Conservation (phyloP, 2,797 vertebrate genomes). For the Otolemur crassicaudatus region DNA sequence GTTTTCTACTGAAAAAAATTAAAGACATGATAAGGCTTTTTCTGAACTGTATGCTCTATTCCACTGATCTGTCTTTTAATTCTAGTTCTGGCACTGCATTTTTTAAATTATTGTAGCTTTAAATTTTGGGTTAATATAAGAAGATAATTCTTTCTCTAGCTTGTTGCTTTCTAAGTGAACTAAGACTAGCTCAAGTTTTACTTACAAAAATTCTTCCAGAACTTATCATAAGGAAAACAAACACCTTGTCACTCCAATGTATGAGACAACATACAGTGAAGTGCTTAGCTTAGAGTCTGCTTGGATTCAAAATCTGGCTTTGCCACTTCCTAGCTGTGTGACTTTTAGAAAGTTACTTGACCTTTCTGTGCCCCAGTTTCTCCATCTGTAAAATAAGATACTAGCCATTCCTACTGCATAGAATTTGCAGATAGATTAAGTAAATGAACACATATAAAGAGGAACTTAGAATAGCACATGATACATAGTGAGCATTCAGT, state of each 20-base stretch:
- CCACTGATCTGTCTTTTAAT: background rate
- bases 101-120: background rate
- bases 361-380: background rate
- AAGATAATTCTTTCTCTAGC: slow-evolving; percentile 33
- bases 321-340: background rate
- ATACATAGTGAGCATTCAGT: background rate
- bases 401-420: background rate
- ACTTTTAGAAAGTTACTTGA: slow-evolving; percentile 3
- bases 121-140: slow-evolving; percentile 22
- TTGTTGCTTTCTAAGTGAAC: background rate
- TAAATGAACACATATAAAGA: background rate
- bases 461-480: background rate
- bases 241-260: background rate
- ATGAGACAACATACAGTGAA: background rate
- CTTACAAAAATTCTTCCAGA: slow-evolving; percentile 7
- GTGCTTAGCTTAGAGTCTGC: background rate
- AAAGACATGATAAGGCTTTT: background rate
- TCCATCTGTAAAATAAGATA: background rate
- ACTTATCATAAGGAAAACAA: background rate
- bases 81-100: background rate
- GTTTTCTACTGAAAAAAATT: background rate
- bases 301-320: background rate
- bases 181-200: slow-evolving; percentile 17
- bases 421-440: background rate
- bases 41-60: background rate